Evolutionary conservation across 2,888 invertebrate genomes (phyloP).

Genomic region (Mythimna pallens): DNA sequence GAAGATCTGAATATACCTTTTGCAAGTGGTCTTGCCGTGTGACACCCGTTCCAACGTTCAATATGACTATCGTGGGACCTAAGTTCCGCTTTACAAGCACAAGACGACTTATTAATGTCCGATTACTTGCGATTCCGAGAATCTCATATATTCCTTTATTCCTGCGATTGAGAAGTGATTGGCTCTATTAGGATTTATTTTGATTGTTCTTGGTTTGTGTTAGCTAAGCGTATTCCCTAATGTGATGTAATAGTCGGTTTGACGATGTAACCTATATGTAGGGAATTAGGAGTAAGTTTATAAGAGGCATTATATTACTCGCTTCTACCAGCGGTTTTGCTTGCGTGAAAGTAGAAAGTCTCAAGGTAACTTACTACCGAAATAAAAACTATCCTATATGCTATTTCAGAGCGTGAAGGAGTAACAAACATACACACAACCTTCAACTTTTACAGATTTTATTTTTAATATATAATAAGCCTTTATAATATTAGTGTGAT

Average conservation of each 20-base stretch:
- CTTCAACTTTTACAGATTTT: too few relatives aligned
- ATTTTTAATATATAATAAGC: too few relatives aligned
- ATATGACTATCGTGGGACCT: slow-evolving; percentile 61
- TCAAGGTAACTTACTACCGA: too few relatives aligned
- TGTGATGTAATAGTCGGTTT: slow-evolving; percentile 16
- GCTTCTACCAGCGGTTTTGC: too few relatives aligned
- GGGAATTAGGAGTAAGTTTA: not conserved
- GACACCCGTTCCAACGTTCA: slow-evolving; percentile 27
- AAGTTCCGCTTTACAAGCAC: slow-evolving; percentile 64
- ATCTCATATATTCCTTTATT: slow-evolving; percentile 53
- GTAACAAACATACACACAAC: too few relatives aligned
- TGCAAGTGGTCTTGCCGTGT: not conserved
- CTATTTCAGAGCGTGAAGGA: too few relatives aligned
- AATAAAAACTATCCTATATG: too few relatives aligned
- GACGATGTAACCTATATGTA: not conserved
- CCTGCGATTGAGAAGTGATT: slow-evolving; percentile 46
- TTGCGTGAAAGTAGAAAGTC: too few relatives aligned
- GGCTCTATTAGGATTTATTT: slow-evolving; percentile 42
- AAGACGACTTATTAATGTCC: slow-evolving; percentile 62
- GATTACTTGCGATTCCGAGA: slow-evolving; percentile 52
- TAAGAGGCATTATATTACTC: not conserved
- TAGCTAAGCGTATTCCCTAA: not conserved
- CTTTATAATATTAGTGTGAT: too few relatives aligned
- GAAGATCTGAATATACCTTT: not conserved
- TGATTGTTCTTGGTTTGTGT: slow-evolving; percentile 30